Base-by-base conservation (phyloP, 2,888 invertebrate species). In the Griposia aprilina region DNA sequence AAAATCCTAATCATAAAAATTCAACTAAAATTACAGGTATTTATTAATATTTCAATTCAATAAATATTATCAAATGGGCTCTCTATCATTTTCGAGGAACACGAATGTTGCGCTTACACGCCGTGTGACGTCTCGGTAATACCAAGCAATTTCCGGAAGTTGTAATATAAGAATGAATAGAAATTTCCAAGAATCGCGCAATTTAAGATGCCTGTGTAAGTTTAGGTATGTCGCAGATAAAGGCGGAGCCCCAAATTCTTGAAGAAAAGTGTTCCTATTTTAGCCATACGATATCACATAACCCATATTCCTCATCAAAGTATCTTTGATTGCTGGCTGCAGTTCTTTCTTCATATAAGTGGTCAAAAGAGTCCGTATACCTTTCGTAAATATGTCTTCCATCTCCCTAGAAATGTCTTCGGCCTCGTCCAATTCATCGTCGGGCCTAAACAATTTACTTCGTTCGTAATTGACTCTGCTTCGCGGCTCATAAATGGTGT, bases 251-350 rank as follows among this genome's bases (percentile, higher is more conserved):
- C 11, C 0, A 15, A 55, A 80, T 76, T 36, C 45, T 50, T 23
- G 11, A 67, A 63, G 76, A 62, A 77, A 59, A 23, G 59, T 50
- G 8, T 52, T 62, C 23, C 4, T 50, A 63, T 59, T 48, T 80
- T 97, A 98, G 81, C 98, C 98, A 92, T 98, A 98, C 77, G 98
- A 98, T 90, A 98, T 97, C 63, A 98, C 98, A 93, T 98, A 98
- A 11, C 98, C 98, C 98, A 98, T 98, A 92, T 98, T 98, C 84
- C 98, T 97, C 98, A 98, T 98, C 52, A 98, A 95, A 0, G 98
- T 98, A 91, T 98, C 98, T 92, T 98, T 98, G 76, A 98, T 98
- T 60, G 98, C 98, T 15, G 98, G 98, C 90, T 98, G 98, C 70
- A 98, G 93, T 90, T 98, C 98, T 86, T 98, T 98, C 92, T 98